These are phyloP conservation scores for Eristalis pertinax DNA, from an alignment of 2,888 invertebrate species.

Conservation along the genomic window DNA sequence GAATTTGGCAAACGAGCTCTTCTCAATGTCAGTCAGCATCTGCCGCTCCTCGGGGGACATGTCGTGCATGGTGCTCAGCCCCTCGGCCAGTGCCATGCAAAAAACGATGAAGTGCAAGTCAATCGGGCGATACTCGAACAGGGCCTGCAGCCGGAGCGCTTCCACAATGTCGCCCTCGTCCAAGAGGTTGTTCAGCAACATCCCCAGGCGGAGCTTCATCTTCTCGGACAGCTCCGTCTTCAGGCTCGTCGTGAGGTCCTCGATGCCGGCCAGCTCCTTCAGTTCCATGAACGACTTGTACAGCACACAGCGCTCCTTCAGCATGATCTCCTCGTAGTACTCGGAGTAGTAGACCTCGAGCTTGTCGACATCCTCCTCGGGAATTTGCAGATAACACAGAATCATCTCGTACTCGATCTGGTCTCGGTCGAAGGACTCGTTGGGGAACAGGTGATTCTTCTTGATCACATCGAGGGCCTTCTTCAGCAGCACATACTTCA, in stretches of 20 bases:
- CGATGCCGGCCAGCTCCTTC: slow-evolving; percentile 80
- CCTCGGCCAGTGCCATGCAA: slow-evolving; percentile 85
- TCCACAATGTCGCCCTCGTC: slow-evolving; percentile 83
- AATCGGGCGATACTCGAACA: slow-evolving; percentile 80
- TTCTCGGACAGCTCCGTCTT: slow-evolving; percentile 76
- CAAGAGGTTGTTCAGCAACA: slow-evolving; percentile 82
- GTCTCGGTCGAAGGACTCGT: slow-evolving; percentile 80
- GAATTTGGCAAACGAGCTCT: slow-evolving; percentile 80
- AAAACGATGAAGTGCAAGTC: slow-evolving; percentile 84
- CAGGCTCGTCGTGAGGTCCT: slow-evolving; percentile 78
- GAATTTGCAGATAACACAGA: slow-evolving; percentile 76
- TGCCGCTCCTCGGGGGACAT: slow-evolving; percentile 86
- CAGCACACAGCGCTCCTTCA: slow-evolving; percentile 79
- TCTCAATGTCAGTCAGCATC: slow-evolving; percentile 82
- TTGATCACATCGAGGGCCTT: slow-evolving; percentile 79
- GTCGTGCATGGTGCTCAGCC: slow-evolving; percentile 83
- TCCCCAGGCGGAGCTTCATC: slow-evolving; percentile 78
- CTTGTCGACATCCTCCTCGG: slow-evolving; percentile 73
- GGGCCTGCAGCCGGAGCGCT: slow-evolving; percentile 83
- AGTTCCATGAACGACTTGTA: slow-evolving; percentile 80
- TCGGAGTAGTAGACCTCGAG: slow-evolving; percentile 79
- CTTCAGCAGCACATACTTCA: slow-evolving; percentile 82
- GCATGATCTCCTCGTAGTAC: slow-evolving; percentile 80
- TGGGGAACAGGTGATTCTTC: slow-evolving; percentile 79
- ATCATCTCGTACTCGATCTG: slow-evolving; percentile 81